These are phyloP conservation scores for Lydus trimaculatus DNA, from an alignment of 2,888 invertebrate genomes.

Conservation along the genomic window DNA sequence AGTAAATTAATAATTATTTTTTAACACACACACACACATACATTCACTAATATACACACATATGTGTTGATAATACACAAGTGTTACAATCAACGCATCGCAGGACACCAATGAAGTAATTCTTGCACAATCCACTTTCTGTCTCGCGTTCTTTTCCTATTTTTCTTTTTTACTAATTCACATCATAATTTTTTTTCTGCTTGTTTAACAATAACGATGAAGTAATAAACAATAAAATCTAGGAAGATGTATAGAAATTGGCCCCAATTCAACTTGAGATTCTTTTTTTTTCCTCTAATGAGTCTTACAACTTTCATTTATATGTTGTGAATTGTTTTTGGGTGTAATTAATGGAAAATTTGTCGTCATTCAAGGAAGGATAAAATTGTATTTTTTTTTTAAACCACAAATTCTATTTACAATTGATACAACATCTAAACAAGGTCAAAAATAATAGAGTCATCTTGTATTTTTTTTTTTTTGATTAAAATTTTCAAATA, in stretches of 20 bases:
- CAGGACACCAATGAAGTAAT: constrained; percentile 52
- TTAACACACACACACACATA: constrained; percentile 41
- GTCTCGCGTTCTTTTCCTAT: constrained; percentile 36
- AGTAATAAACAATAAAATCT: background rate
- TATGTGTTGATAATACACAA: constrained; percentile 23
- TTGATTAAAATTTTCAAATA: background rate
- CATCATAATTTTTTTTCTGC: background rate
- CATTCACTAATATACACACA: constrained; percentile 13
- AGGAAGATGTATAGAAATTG: background rate
- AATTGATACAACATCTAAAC: background rate
- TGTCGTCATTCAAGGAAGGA: too few relatives aligned
- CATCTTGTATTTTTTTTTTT: background rate
- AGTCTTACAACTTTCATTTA: background rate
- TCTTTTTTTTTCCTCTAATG: background rate
- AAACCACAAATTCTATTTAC: background rate
- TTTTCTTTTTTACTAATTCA: constrained; percentile 12
- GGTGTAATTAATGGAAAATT: background rate
- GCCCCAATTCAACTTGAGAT: background rate
- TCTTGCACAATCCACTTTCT: constrained; percentile 52
- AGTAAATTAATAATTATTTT: constrained; percentile 38
- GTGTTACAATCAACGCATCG: constrained; percentile 51
- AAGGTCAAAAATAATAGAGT: background rate
- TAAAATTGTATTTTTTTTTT: too few relatives aligned
- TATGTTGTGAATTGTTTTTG: background rate
- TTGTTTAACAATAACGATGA: constrained; percentile 2